Percentiles rank a stretch among this genome's conserved stretches.
phyloP scores from a whole-genome alignment of 2,888 invertebrate genomes.

The Strigamia crassipes region DNA sequence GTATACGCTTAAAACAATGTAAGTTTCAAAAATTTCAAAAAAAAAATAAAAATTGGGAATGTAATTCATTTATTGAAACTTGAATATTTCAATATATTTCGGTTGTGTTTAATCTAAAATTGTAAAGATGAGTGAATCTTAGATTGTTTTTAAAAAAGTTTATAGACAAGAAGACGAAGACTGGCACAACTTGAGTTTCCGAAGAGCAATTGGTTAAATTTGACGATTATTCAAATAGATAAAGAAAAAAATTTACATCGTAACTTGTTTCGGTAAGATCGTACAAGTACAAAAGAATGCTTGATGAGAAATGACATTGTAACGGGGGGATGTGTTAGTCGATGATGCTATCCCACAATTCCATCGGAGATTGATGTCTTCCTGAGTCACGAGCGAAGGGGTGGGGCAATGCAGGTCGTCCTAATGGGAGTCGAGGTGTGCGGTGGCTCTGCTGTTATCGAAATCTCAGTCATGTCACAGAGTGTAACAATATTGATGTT shows the following conservation, averaged over 20 bases:
- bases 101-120: no score
- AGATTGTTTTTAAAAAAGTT: no score
- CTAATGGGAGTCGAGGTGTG: conserved; percentile 41
- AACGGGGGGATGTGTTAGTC: conserved; percentile 30
- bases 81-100: no score
- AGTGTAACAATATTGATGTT: conserved; percentile 36
- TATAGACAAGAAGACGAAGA: no score
- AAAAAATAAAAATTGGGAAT: no score
- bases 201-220: neutral
- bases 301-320: conserved; percentile 39
- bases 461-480: conserved; percentile 36
- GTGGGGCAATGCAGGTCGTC: conserved; percentile 36
- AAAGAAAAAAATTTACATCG: neutral
- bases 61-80: no score
- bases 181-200: no score
- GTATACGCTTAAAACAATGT: no score
- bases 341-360: conserved; percentile 32
- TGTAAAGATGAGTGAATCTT: no score
- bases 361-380: conserved; percentile 23
- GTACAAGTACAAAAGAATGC: neutral
- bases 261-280: neutral
- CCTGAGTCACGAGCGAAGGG: conserved; percentile 34
- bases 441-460: conserved; percentile 33
- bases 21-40: no score
- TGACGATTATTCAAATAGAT: neutral